Base-by-base conservation (phyloP, 2,888 invertebrate genomes). In the Amiota mariae region DNA sequence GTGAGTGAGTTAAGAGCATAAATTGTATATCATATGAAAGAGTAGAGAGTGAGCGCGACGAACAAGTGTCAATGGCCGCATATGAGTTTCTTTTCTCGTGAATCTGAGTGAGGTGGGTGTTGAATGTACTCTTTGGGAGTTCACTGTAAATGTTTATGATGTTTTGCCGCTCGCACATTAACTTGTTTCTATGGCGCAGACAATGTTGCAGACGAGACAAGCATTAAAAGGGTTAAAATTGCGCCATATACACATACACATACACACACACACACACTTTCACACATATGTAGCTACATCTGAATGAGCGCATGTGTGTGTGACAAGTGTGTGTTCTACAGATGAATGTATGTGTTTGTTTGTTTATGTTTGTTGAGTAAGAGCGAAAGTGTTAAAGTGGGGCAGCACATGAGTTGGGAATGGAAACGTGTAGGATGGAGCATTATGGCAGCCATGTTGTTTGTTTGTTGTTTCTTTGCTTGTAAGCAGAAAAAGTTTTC, bases 211-310 rank as follows among this genome's bases (percentile, higher is more conserved):
- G 86, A 85, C 87, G 84, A 85, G 87, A 87, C 82, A 80, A 80
- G 86, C 87, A 87, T 87, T 87, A 87, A 87, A 87, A 87, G 88
- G 87, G 87, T 87, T 87, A 87, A 85, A 79, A 76, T 76, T 79
- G 77, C 72, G 77, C 48, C 80, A 79, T 80, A 82, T 80, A 79
- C 78, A 48, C 66, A 49, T 24, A 11, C 13, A 8, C 18, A 8
- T 24, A 61, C 1, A 54, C n/a, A n/a, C n/a, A 36, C 56, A 36
- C 6, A 56, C 11, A 70, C 15, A 12, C 46, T 46, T n/a, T 13
- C 64, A 13, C 12, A 48, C 15, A 49, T 24, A 67, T 12, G 18
- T 24, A 24, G 3, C n/a, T n/a, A n/a, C 3, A 36, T 36, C 2
- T 36, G 36, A 36, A 36, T 36, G 36, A 24, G 47, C 10, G 12